Conservation (phyloP, 2,113 vertebrate species). For the Brienomyrus brachyistius region DNA sequence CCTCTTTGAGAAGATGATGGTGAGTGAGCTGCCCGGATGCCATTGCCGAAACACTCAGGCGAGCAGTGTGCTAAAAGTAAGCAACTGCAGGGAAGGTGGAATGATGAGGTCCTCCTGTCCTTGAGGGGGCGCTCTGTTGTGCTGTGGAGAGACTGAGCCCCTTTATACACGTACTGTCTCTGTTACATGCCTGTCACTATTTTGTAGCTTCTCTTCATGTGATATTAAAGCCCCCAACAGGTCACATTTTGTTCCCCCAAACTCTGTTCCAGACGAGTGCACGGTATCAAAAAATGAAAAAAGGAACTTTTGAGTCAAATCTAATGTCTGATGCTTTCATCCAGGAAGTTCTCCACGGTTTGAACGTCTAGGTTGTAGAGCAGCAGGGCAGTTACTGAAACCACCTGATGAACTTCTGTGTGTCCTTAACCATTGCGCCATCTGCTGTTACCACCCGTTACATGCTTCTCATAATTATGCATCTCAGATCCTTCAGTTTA, state of each 20-base stretch:
- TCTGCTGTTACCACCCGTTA: background rate
- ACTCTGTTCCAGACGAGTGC: background rate
- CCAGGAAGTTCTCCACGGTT: background rate
- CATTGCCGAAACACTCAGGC: background rate
- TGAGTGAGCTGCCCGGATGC: conserved; percentile 52
- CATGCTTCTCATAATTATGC: background rate
- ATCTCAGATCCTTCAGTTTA: background rate
- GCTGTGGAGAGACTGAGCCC: background rate
- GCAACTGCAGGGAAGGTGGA: background rate
- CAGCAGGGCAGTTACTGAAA: background rate
- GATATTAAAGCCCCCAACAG: background rate
- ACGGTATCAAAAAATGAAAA: background rate
- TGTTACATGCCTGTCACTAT: background rate
- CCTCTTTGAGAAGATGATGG: conserved; percentile 99
- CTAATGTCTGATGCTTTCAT: background rate
- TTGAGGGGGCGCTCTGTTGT: background rate
- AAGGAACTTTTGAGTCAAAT: background rate
- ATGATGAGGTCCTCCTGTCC: background rate
- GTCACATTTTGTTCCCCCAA: background rate
- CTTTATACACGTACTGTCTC: background rate
- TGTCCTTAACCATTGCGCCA: background rate
- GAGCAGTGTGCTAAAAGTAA: background rate
- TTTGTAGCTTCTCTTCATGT: background rate
- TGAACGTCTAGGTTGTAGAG: background rate
- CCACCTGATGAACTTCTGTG: background rate